phyloP scores from a whole-genome alignment of 2,888 invertebrate species.

The Dione juno region DNA sequence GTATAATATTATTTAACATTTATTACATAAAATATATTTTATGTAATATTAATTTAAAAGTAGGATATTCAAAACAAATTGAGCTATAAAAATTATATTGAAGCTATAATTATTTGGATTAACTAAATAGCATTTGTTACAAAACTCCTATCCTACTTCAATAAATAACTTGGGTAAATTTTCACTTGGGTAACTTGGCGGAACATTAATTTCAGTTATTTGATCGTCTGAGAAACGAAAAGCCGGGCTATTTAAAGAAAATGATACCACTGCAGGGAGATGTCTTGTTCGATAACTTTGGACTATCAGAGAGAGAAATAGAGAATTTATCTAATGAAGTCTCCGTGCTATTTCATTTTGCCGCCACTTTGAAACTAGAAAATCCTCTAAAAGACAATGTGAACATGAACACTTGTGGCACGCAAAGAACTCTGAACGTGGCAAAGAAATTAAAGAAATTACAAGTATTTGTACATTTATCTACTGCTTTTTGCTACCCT shows the following conservation, averaged over 20 bases:
- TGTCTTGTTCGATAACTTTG: conserved; percentile 85
- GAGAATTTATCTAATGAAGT: conserved; percentile 86
- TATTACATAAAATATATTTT: too few relatives aligned
- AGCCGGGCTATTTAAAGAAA: conserved; percentile 87
- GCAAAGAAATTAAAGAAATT: conserved; percentile 90
- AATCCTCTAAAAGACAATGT: conserved; percentile 93
- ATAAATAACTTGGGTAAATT: too few relatives aligned
- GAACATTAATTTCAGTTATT: conserved; percentile 83
- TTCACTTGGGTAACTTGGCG: too few relatives aligned
- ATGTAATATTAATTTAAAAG: too few relatives aligned
- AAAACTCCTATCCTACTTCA: too few relatives aligned
- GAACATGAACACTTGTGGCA: conserved; percentile 95
- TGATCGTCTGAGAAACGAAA: conserved; percentile 85
- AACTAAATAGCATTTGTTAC: neutral
- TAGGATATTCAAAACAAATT: neutral
- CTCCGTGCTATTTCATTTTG: conserved; percentile 94
- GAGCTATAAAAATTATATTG: neutral
- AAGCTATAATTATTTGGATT: neutral
- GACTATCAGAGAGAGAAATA: conserved; percentile 84
- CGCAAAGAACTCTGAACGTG: conserved; percentile 89
- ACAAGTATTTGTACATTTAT: conserved; percentile 91
- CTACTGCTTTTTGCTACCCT: conserved; percentile 98
- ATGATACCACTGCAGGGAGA: conserved; percentile 90
- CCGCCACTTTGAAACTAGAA: conserved; percentile 95
- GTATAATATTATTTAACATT: too few relatives aligned